Conservation (phyloP, 2,113 vertebrate genomes). For the Erpornis zantholeuca region DNA sequence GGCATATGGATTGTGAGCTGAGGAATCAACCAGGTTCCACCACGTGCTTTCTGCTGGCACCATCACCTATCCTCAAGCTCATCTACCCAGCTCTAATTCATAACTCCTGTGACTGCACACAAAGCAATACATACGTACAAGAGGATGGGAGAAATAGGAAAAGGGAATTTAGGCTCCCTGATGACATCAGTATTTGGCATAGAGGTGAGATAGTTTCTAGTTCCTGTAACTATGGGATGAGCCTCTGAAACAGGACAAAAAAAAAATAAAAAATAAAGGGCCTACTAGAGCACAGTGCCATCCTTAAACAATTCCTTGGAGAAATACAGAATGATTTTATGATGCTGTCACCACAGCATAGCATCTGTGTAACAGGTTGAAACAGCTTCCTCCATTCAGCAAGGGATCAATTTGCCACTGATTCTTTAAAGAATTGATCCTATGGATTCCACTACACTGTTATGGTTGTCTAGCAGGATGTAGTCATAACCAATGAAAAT, state of each 20-base stretch:
- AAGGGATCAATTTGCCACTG: neutral
- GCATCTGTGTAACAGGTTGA: neutral
- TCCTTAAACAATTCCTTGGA: neutral
- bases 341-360: accelerated
- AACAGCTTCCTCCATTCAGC: neutral
- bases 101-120: neutral
- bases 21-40: neutral
- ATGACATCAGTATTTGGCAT: neutral
- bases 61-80: neutral
- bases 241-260: neutral
- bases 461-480: neutral
- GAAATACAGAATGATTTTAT: neutral
- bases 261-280: too few species aligned
- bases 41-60: neutral
- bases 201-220: neutral
- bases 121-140: neutral
- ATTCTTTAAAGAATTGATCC: neutral
- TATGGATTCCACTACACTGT: too few species aligned
- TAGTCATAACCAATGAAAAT: neutral
- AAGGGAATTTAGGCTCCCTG: neutral
- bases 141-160: neutral
- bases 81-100: neutral
- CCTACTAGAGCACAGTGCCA: neutral
- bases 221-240: neutral
- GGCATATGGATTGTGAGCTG: neutral